Evolutionary conservation across 2,113 vertebrate species (phyloP).

Genomic region (Odontesthes bonariensis): DNA sequence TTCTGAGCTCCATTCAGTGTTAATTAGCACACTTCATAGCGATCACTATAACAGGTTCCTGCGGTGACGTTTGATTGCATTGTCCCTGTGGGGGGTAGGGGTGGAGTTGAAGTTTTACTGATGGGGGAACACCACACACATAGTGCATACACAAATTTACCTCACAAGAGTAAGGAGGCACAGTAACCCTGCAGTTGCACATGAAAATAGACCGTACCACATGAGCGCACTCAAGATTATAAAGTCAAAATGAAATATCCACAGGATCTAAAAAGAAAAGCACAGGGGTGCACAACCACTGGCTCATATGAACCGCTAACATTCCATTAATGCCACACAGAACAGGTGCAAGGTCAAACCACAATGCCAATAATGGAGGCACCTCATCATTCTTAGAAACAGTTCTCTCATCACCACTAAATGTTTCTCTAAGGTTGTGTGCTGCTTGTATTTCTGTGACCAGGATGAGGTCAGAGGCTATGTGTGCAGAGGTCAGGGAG

Average conservation of each 20-base stretch:
- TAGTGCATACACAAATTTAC: constrained; percentile 25
- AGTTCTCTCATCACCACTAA: constrained; percentile 67
- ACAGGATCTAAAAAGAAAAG: constrained; percentile 37
- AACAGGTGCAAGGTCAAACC: constrained; percentile 81
- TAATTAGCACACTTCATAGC: constrained; percentile 86
- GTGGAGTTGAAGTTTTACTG: constrained; percentile 63
- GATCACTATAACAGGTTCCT: constrained; percentile 90
- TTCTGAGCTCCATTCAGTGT: constrained; percentile 76
- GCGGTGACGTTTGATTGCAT: constrained; percentile 84
- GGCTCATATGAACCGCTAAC: constrained; percentile 29
- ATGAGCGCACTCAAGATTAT: constrained; percentile 22
- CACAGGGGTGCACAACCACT: constrained; percentile 9
- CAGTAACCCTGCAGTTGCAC: constrained; percentile 5
- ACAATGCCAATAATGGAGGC: constrained; percentile 70
- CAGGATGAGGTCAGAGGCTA: constrained; percentile 63
- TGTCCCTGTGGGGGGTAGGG: constrained; percentile 69
- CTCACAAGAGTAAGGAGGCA: constrained; percentile 18
- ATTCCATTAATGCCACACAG: constrained; percentile 58
- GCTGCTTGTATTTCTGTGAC: constrained; percentile 62
- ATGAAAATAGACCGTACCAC: constrained; percentile 22
- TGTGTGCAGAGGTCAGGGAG: constrained; percentile 63
- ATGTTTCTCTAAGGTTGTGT: constrained; percentile 62
- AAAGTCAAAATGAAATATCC: constrained; percentile 41
- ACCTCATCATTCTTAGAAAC: constrained; percentile 72
- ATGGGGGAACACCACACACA: constrained; percentile 61